Evolutionary conservation across 1,140 invertebrate genomes (phyloP).

Genomic region (Drosophila simulans): DNA sequence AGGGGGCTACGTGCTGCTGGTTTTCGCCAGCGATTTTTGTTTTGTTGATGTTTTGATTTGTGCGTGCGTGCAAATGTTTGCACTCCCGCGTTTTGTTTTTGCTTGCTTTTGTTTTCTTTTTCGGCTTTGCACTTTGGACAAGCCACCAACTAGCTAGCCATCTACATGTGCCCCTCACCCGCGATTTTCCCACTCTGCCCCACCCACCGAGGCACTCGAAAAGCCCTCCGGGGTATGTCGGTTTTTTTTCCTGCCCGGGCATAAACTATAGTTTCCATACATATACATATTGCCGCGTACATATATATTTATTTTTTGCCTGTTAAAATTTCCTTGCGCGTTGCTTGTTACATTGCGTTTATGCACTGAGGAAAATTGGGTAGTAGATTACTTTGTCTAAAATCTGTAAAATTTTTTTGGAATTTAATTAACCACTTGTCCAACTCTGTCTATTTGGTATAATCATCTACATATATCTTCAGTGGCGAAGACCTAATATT

Average conservation of each 20-base stretch:
- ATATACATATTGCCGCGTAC: conserved; percentile 15
- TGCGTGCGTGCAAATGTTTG: conserved; percentile 82
- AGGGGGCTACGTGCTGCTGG: conserved; percentile 56
- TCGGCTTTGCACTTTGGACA: conserved; percentile 46
- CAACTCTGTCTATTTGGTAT: too few relatives aligned
- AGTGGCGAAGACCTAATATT: too few relatives aligned
- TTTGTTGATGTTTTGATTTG: conserved; percentile 82
- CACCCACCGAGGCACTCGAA: conserved; percentile 23
- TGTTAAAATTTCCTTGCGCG: conserved; percentile 52
- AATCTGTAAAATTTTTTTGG: too few relatives aligned
- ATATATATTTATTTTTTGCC: conserved; percentile 48
- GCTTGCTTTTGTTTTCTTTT: conserved; percentile 46
- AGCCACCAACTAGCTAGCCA: conserved; percentile 38
- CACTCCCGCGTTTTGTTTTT: conserved; percentile 72
- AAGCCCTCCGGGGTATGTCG: conserved; percentile 23
- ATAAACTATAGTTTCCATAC: conserved; percentile 33
- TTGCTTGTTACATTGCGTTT: conserved; percentile 15
- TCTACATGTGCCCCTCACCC: neutral
- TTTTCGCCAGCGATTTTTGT: conserved; percentile 66
- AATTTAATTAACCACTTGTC: too few relatives aligned
- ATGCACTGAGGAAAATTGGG: neutral
- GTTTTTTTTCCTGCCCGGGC: conserved; percentile 16
- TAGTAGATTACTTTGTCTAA: neutral
- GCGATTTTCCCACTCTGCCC: neutral
- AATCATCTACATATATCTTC: too few relatives aligned